phyloP scores from a whole-genome alignment of 2,888 invertebrate genomes.

The Eilema griseolum region DNA sequence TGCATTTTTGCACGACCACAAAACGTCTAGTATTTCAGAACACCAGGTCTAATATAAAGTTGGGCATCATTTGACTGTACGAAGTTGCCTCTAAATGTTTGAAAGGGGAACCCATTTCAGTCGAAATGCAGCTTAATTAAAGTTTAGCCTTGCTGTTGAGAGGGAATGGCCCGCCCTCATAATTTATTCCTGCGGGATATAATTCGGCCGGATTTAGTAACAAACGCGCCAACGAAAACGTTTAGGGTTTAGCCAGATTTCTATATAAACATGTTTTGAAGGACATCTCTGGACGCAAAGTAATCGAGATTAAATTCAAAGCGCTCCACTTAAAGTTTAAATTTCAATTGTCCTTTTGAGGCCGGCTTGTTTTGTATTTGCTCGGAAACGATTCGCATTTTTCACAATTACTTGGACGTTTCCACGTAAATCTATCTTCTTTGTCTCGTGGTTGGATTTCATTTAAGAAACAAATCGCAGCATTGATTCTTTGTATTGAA shows the following conservation, averaged over 20 bases:
- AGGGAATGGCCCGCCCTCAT: slow-evolving; percentile 77
- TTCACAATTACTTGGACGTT: slow-evolving; percentile 85
- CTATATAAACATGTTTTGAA: slow-evolving; percentile 49
- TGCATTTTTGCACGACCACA: slow-evolving; percentile 64
- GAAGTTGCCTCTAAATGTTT: slow-evolving; percentile 72
- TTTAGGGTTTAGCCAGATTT: slow-evolving; percentile 66
- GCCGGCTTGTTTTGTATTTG: slow-evolving; percentile 71
- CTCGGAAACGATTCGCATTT: slow-evolving; percentile 76
- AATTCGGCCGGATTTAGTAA: slow-evolving; percentile 78
- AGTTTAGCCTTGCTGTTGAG: slow-evolving; percentile 77
- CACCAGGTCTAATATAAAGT: slow-evolving; percentile 50
- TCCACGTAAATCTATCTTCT: slow-evolving; percentile 83
- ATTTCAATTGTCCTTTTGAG: slow-evolving; percentile 36
- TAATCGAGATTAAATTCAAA: slow-evolving; percentile 45
- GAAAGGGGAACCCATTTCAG: slow-evolving; percentile 76
- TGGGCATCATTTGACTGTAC: slow-evolving; percentile 63
- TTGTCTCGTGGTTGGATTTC: slow-evolving; percentile 78
- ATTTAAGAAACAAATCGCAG: slow-evolving; percentile 76
- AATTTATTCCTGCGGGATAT: slow-evolving; percentile 82
- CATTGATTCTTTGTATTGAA: slow-evolving; percentile 67
- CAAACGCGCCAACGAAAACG: slow-evolving; percentile 71
- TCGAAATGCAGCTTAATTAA: slow-evolving; percentile 83
- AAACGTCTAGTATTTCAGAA: slow-evolving; percentile 54
- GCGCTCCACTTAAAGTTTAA: slow-evolving; percentile 41
- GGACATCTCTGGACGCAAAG: slow-evolving; percentile 16